phyloP scores from a whole-genome alignment of 2,797 vertebrate genomes.

The Oophaga sylvatica region DNA sequence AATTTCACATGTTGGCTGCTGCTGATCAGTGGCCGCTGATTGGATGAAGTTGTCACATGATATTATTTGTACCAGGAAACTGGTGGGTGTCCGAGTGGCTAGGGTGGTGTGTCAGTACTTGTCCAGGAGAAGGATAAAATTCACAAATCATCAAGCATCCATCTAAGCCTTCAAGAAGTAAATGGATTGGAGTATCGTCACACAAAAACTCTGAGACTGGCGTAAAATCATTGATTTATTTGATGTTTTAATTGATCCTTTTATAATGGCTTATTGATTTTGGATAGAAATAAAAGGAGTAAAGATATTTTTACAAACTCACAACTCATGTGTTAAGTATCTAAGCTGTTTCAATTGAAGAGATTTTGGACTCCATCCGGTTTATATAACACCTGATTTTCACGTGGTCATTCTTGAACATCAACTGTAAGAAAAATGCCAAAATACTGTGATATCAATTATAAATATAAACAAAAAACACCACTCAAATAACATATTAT shows the following conservation, averaged over 20 bases:
- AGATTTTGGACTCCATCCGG: background rate
- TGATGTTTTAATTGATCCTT: background rate
- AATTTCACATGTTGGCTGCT: too few relatives aligned
- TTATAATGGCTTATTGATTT: background rate
- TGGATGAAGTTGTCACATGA: too few relatives aligned
- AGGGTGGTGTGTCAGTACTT: too few relatives aligned
- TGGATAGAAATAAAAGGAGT: background rate
- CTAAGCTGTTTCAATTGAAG: too few relatives aligned
- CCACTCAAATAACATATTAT: background rate
- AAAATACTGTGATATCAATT: background rate
- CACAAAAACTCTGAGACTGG: background rate
- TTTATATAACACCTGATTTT: background rate
- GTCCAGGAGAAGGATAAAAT: background rate
- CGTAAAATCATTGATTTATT: background rate
- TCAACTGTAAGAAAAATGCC: conserved; percentile 11
- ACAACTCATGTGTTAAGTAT: background rate
- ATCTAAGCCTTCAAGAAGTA: background rate
- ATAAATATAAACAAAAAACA: background rate
- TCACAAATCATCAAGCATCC: background rate
- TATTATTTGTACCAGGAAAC: too few relatives aligned
- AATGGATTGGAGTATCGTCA: background rate
- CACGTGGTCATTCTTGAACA: background rate
- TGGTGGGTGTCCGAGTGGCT: too few relatives aligned
- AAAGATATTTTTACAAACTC: background rate
- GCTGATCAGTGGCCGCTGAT: too few relatives aligned